phyloP scores from a whole-genome alignment of 1,140 invertebrate genomes.

The Drosophila asahinai region DNA sequence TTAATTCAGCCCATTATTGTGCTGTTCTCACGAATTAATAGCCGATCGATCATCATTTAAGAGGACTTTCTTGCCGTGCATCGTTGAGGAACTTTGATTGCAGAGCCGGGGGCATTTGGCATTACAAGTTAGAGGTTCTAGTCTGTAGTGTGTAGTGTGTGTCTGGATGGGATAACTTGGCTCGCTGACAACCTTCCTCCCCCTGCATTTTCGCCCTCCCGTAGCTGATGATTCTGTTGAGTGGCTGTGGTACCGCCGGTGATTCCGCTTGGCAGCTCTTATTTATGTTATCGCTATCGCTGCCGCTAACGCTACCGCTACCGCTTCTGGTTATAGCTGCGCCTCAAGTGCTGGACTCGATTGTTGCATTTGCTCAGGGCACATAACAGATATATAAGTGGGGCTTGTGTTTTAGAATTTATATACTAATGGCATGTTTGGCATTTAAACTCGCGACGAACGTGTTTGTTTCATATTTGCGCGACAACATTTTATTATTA shows the following conservation, averaged over 20 bases:
- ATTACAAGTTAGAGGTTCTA: slow-evolving; percentile 26
- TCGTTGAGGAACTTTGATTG: slow-evolving; percentile 59
- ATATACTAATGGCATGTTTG: slow-evolving; percentile 21
- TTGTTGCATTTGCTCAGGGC: slow-evolving; percentile 46
- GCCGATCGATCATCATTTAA: slow-evolving; percentile 23
- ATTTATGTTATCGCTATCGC: slow-evolving; percentile 51
- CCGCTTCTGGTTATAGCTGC: slow-evolving; percentile 25
- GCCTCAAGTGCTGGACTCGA: slow-evolving; percentile 8
- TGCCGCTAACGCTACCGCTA: slow-evolving; percentile 20
- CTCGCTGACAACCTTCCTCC: slow-evolving; percentile 37
- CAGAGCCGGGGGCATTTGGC: slow-evolving; percentile 54
- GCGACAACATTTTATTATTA: slow-evolving; percentile 68
- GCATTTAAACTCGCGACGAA: slow-evolving; percentile 44
- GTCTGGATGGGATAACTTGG: slow-evolving; percentile 56
- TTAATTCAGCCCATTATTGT: neutral
- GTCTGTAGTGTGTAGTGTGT: slow-evolving; percentile 3
- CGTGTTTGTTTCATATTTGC: slow-evolving; percentile 66
- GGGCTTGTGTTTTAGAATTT: slow-evolving; percentile 24
- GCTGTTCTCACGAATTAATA: neutral
- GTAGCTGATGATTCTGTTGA: slow-evolving; percentile 24
- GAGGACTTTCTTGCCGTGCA: slow-evolving; percentile 22
- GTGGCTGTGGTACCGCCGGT: slow-evolving; percentile 40
- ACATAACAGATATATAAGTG: slow-evolving; percentile 52
- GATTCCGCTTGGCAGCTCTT: slow-evolving; percentile 29
- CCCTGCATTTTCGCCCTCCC: neutral